Conservation (phyloP, 2,113 vertebrate species). For the Hiodon alosoides region DNA sequence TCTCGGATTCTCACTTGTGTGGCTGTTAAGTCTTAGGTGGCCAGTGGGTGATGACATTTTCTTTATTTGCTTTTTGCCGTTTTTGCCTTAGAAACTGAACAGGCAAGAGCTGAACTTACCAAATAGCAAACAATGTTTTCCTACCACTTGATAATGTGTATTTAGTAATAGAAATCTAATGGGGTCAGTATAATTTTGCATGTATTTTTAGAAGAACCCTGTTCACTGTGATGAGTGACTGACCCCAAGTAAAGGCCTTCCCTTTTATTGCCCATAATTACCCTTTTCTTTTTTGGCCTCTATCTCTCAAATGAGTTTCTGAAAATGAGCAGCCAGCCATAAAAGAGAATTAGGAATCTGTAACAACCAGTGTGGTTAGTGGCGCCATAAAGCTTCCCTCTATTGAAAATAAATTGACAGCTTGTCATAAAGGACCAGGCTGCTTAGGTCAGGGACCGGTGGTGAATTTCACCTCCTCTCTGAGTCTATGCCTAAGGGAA, state of each 20-base stretch:
- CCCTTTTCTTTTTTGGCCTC: too few relatives aligned
- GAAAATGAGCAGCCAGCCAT: background rate
- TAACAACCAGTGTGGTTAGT: background rate
- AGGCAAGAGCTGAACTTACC: background rate
- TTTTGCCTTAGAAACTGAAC: background rate
- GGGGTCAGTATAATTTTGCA: too few relatives aligned
- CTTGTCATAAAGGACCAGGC: background rate
- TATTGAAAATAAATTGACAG: background rate
- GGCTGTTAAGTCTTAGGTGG: constrained; percentile 1
- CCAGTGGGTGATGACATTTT: constrained; percentile 26
- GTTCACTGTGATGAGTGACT: too few relatives aligned
- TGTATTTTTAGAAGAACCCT: too few relatives aligned
- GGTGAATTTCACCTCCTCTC: constrained; percentile 1
- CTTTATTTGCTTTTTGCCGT: background rate
- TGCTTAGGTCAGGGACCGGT: background rate
- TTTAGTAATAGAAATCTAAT: background rate
- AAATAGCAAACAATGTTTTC: background rate
- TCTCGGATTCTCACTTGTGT: background rate
- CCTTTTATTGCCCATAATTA: too few relatives aligned
- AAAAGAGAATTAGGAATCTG: background rate
- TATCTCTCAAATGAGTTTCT: too few relatives aligned
- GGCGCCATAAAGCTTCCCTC: background rate
- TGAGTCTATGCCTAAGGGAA: background rate
- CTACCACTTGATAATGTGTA: background rate
- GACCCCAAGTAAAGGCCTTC: too few relatives aligned